phyloP scores from a whole-genome alignment of 1,140 invertebrate species.

The Bombus pascuorum region DNA sequence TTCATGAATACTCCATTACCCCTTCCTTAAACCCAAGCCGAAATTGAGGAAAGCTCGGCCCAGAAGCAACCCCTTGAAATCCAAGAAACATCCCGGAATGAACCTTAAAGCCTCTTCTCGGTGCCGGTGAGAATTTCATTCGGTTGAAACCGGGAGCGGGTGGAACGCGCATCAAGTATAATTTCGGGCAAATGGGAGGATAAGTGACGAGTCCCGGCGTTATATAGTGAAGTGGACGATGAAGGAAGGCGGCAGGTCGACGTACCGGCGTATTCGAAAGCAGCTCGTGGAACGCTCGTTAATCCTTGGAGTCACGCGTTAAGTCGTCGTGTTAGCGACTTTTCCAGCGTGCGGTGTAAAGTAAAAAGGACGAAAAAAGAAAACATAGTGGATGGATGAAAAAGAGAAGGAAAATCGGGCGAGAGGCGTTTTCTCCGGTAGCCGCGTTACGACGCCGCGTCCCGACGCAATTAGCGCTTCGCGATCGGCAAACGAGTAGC shows the following conservation, averaged over 20 bases:
- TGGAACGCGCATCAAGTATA: conserved; percentile 25
- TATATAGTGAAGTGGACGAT: conserved; percentile 18
- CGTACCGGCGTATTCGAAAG: conserved; percentile 56
- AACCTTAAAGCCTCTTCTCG: background rate
- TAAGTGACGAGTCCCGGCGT: conserved; percentile 49
- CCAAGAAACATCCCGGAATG: background rate
- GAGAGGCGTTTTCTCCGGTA: background rate
- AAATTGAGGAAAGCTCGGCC: background rate
- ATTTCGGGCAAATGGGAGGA: conserved; percentile 48
- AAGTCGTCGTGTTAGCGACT: conserved; percentile 50
- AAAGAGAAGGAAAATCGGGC: background rate
- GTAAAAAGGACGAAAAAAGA: background rate
- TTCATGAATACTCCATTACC: too few relatives aligned
- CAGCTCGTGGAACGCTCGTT: conserved; percentile 49
- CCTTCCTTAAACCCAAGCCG: background rate
- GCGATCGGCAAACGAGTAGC: conserved; percentile 53
- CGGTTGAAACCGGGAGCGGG: background rate
- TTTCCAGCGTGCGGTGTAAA: background rate
- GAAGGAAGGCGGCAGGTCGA: conserved; percentile 40
- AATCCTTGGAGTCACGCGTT: conserved; percentile 52
- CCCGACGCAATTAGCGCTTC: conserved; percentile 41
- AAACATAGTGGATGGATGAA: background rate
- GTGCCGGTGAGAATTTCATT: background rate
- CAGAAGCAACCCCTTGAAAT: background rate
- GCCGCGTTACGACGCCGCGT: conserved; percentile 2